Conservation (phyloP, 1,140 invertebrate genomes). For the Babylonia areolata region DNA sequence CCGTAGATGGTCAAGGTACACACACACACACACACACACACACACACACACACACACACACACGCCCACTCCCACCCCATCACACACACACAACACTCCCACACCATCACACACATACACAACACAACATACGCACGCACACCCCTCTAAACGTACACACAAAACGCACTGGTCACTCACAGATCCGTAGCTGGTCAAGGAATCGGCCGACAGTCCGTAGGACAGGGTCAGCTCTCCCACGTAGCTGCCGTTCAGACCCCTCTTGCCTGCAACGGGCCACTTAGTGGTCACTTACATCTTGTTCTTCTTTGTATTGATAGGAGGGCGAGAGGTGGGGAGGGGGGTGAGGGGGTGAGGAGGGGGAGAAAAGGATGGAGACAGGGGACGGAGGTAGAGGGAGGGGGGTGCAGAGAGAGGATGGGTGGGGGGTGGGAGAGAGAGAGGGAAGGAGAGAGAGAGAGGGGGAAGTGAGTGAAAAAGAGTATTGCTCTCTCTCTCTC, state of each 20-base stretch:
- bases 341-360: not conserved
- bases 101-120: constrained; percentile 10
- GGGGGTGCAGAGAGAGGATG: not conserved
- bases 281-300: too few relatives aligned
- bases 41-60: not conserved
- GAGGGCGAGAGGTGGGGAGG: not conserved
- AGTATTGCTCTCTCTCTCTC: not conserved
- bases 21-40: not conserved
- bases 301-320: too few relatives aligned
- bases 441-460: constrained; percentile 18
- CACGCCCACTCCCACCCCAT: not conserved
- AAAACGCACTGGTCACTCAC: not conserved
- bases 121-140: constrained; percentile 3
- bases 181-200: not conserved
- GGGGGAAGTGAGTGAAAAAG: not conserved
- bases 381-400: not conserved
- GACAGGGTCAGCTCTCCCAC: not conserved
- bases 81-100: constrained; percentile 15
- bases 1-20: not conserved
- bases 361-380: not conserved
- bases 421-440: constrained; percentile 11
- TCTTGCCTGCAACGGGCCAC: too few relatives aligned
- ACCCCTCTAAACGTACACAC: not conserved
- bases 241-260: not conserved
- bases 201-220: not conserved